Base-by-base conservation (phyloP, 1,140 invertebrate genomes). In the Drosophila nikananu region DNA sequence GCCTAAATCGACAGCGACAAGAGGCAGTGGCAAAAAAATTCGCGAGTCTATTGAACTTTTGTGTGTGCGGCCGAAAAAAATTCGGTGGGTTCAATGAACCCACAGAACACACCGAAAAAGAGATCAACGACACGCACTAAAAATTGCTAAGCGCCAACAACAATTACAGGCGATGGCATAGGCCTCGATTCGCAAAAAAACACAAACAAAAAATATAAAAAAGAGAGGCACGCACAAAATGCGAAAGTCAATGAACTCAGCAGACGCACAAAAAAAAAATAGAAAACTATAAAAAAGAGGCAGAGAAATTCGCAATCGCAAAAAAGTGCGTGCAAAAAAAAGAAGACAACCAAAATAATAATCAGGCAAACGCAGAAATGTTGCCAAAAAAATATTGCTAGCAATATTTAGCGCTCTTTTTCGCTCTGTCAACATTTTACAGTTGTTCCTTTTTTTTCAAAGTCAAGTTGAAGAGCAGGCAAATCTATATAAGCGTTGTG, bases 111-210 rank as follows among this genome's bases (percentile, higher is more conserved):
- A 57, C 44, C 64, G 44, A 86, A 80, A 86, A 80, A 86, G 86
- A 89, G 86, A 89, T 89, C 86, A 89, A 89, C 86, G 86, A 89
- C 86, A 89, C 86, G 86, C 86, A 89, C 86, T 71, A 80, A 84
- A 81, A 82, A 61, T 66, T 35, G 42, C 19, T 35, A 48, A 44
- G 46, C 41, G 25, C 21, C 39, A 70, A 76, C 65, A 73, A 74
- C 76, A 72, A 42, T 52, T 37, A 64, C 51, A 51, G 48, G 21
- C 32, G 54, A 52, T 55, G 80, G 80, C 80, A 57, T 57, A 86
- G 83, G 83, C 83, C 68, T 87, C 71, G 61, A 63, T 66, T 58
- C 54, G 81, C 84, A 74, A 71, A 72, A 87, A 80, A 82, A 72
- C 62, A 51, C 7, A 52, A 52, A 52, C 5, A 67, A 83, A 82